Evolutionary conservation across 2,113 vertebrate genomes (phyloP).

Genomic region (Brachirus orientalis): DNA sequence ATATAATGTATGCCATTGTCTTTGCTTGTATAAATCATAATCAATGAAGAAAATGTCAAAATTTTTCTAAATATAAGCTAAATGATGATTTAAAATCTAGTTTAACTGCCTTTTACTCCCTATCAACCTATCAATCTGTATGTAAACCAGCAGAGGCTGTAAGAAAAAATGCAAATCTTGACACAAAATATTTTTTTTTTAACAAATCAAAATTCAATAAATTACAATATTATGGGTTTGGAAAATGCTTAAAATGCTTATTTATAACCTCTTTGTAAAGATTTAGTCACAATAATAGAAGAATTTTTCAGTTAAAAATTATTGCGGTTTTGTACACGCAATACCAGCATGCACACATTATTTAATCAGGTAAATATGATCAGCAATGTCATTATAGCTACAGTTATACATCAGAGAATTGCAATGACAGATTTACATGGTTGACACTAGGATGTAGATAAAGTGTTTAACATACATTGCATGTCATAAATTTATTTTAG

Average conservation of each 20-base stretch:
- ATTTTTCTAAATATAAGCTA: too few relatives aligned
- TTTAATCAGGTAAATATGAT: too few relatives aligned
- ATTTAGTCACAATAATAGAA: neutral
- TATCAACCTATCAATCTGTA: slow-evolving; percentile 16
- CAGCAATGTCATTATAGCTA: too few relatives aligned
- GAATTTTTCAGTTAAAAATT: slow-evolving; percentile 20
- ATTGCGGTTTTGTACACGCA: slow-evolving; percentile 1
- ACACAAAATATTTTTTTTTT: too few relatives aligned
- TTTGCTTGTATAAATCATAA: too few relatives aligned
- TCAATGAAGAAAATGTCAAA: too few relatives aligned
- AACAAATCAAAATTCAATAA: slow-evolving; percentile 32
- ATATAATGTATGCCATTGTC: too few relatives aligned
- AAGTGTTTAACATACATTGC: neutral
- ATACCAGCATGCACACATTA: too few relatives aligned
- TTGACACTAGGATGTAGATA: neutral
- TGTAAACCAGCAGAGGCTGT: slow-evolving; percentile 4
- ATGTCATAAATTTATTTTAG: too few relatives aligned
- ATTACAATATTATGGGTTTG: slow-evolving; percentile 27
- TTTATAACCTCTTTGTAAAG: slow-evolving; percentile 4
- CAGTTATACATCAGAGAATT: neutral
- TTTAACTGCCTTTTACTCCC: neutral
- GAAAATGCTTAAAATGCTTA: slow-evolving; percentile 18
- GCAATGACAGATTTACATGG: neutral
- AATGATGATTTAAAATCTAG: too few relatives aligned
- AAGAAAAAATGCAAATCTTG: slow-evolving; percentile 22